Percentiles rank a stretch among this genome's conserved stretches.
Conservation (phyloP, 2,888 invertebrate genomes). For the Zonitis immaculata region DNA sequence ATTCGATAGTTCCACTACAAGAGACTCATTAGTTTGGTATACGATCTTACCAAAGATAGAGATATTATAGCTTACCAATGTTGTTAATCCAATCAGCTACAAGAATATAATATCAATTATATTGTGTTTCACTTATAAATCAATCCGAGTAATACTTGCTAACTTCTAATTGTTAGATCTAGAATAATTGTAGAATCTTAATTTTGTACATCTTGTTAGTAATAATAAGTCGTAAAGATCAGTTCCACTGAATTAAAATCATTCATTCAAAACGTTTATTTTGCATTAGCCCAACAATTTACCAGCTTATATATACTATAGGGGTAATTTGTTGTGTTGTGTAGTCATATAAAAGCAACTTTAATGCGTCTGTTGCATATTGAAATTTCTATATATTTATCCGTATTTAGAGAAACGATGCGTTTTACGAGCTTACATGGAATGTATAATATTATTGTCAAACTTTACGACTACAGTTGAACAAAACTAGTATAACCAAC, state of each 20-base stretch:
- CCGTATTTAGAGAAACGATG: neutral
- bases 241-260: neutral
- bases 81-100: no score
- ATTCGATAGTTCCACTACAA: no score
- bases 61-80: no score
- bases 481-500: no score
- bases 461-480: neutral
- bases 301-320: no score
- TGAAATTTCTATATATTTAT: neutral
- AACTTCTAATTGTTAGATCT: no score
- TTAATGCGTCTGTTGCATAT: neutral
- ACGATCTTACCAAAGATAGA: no score
- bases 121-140: no score
- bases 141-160: no score
- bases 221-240: neutral
- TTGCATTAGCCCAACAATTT: neutral
- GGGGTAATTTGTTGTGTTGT: slow-evolving; percentile 3
- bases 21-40: no score
- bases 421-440: neutral
- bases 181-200: no score
- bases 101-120: no score
- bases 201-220: neutral
- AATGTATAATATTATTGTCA: neutral
- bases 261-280: neutral
- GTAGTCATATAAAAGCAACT: neutral